Base-by-base conservation (phyloP, 2,797 vertebrate species). In the Gouania willdenowi region DNA sequence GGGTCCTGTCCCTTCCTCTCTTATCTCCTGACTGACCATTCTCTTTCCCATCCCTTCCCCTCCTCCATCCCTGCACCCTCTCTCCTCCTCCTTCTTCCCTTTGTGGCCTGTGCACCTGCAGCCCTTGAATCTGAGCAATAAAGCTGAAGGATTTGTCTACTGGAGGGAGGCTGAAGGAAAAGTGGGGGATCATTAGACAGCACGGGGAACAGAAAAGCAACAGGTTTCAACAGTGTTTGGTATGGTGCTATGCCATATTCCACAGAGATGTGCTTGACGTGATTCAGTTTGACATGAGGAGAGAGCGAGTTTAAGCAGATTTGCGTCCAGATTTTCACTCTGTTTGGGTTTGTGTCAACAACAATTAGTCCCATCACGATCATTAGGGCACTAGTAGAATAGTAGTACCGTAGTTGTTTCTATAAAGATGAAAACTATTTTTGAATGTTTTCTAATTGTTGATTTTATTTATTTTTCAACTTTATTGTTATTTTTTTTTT, bases 61-160 rank as follows among this genome's bases (percentile, higher is more conserved):
- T 58, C 40, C 28, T 25, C 48, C 31, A 21, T 9, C 55, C 29
- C 40, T 8, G 3, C 30, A 5, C 18, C n/a, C 12, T 5, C 49
- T 14, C 8, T 6, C 18, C n/a, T 12, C 5, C 49, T 14, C 8
- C 6, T 46, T 50, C 29, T 52, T 64, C 50, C 75, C 53, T 82
- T 83, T 85, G 81, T 85, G 66, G 77, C 64, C 65, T 14, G 61
- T 79, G 78, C 81, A 85, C 82, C 84, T 87, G 82, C 84, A 82
- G 73, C 69, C 59, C 82, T 87, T 85, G 81, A 84, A 77, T 79
- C 71, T 68, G 56, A 68, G 79, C 72, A 83, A 82, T 85, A 83
- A 82, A 84, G 79, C 82, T 82, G 77, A 84, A 84, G 84, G 82
- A 87, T 83, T 82, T 82, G 79, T 83, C 75, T 47, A 41, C 76